phyloP scores from a whole-genome alignment of 2,113 vertebrate genomes.

The Panurus biarmicus region DNA sequence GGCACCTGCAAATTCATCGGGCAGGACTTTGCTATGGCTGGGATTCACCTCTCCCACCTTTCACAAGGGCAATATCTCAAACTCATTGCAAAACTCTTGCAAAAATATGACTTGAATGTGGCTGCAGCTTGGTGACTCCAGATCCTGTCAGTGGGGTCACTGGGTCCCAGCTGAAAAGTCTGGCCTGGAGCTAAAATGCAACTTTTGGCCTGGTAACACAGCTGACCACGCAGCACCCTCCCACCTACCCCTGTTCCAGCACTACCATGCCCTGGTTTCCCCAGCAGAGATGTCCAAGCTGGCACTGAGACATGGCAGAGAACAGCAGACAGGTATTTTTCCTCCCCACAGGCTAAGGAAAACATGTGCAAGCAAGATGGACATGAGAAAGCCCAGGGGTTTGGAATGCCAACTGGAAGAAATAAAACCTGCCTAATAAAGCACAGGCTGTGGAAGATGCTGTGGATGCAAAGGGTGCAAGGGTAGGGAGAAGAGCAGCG shows the following conservation, averaged over 20 bases:
- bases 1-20: background rate
- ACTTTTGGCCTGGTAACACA: background rate
- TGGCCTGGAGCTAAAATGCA: background rate
- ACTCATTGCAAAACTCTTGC: background rate
- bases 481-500: background rate
- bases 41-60: background rate
- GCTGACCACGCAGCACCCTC: accelerated
- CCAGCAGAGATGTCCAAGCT: background rate
- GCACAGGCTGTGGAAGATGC: background rate
- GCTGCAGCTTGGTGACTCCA: background rate
- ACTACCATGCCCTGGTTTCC: accelerated
- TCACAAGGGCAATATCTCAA: accelerated
- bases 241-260: background rate
- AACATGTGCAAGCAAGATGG: background rate
- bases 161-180: background rate
- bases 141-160: accelerated
- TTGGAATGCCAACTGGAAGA: background rate
- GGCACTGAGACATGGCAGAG: background rate
- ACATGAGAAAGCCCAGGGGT: background rate
- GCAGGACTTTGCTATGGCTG: background rate
- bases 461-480: background rate
- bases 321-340: background rate
- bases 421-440: background rate
- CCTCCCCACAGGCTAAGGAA: background rate
- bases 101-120: accelerated